Conservation (phyloP, 2,888 invertebrate genomes). For the Drosophila paramelanica region DNA sequence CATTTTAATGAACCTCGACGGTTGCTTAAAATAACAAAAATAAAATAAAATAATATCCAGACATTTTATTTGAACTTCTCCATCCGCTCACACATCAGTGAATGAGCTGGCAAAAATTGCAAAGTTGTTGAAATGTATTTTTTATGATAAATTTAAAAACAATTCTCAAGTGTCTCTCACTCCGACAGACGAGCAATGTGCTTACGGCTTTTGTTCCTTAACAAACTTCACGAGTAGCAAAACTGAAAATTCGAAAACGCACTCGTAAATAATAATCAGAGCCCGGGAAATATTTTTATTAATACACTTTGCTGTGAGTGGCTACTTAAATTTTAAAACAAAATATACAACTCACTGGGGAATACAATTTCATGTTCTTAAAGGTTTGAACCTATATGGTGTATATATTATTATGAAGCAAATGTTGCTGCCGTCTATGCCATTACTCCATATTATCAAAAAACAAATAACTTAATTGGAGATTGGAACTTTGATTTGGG, state of each 20-base stretch:
- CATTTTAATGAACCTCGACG: conserved; percentile 54
- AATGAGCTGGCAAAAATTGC: conserved; percentile 30
- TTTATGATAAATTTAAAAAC: conserved; percentile 68
- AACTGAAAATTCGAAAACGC: conserved; percentile 48
- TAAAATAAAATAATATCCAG: conserved; percentile 24
- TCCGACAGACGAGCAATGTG: conserved; percentile 34
- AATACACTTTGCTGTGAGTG: neutral
- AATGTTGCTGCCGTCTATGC: no score
- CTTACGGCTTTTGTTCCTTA: conserved; percentile 59
- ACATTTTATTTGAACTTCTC: neutral
- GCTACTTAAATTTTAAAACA: neutral
- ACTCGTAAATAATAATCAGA: conserved; percentile 68
- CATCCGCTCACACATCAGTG: conserved; percentile 12
- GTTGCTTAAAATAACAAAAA: conserved; percentile 38
- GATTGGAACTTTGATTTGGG: no score
- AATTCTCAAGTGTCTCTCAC: conserved; percentile 56
- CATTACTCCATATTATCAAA: no score
- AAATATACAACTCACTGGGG: neutral
- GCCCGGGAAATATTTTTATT: conserved; percentile 8
- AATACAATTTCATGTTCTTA: neutral
- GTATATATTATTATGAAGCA: neutral
- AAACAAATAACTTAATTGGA: no score
- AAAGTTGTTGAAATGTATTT: conserved; percentile 52
- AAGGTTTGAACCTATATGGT: neutral
- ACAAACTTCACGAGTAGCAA: conserved; percentile 37